These are phyloP conservation scores for Lacanobia oleracea DNA, from an alignment of 2,888 invertebrate genomes.

Conservation along the genomic window DNA sequence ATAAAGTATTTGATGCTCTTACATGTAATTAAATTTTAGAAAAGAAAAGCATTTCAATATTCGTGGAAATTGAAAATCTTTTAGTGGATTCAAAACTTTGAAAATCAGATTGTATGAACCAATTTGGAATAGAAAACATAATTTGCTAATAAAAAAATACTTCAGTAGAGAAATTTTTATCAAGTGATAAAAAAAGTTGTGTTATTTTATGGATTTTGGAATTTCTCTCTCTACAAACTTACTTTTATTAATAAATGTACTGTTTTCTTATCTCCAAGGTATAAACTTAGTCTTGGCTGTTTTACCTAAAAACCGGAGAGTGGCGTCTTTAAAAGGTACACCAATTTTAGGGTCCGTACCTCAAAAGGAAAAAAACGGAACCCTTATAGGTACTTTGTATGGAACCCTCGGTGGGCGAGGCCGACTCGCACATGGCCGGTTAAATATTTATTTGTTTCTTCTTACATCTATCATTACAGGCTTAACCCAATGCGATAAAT, in stretches of 20 bases:
- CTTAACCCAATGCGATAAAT: too few species aligned
- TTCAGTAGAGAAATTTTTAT: background rate
- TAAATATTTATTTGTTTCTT: too few species aligned
- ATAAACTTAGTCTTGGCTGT: too few species aligned
- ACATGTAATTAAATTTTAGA: background rate
- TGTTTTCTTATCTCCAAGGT: background rate
- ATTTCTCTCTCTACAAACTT: background rate
- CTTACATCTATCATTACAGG: too few species aligned
- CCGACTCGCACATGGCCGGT: too few species aligned
- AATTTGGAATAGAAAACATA: slow-evolving; percentile 10
- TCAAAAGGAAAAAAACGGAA: too few species aligned
- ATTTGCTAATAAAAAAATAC: background rate
- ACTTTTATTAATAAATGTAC: background rate
- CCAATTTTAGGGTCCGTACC: too few species aligned
- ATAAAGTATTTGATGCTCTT: background rate
- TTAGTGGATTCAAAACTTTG: background rate
- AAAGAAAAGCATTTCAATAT: background rate
- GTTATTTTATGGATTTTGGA: background rate
- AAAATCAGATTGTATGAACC: background rate
- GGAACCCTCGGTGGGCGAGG: too few species aligned
- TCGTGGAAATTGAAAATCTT: background rate
- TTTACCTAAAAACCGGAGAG: too few species aligned
- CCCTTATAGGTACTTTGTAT: too few species aligned
- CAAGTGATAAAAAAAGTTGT: background rate
- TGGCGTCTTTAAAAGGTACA: too few species aligned